A percentile compares a stretch with the other conserved stretches of the same genome.
These are phyloP conservation scores for Arvicanthis niloticus DNA, from an alignment of 2,113 vertebrate genomes.

Conservation along the genomic window DNA sequence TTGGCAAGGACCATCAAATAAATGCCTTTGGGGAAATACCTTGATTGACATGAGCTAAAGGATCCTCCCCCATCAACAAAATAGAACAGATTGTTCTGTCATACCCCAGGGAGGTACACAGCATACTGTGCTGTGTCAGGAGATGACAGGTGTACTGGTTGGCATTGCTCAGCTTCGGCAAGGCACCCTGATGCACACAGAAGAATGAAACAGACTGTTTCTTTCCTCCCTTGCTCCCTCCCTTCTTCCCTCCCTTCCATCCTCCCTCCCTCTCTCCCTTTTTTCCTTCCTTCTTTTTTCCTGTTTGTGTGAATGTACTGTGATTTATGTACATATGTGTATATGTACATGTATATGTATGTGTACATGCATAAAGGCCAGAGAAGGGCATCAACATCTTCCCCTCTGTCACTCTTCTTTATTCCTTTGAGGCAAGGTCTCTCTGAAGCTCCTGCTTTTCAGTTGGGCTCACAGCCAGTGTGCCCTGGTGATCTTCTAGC, in stretches of 20 bases:
- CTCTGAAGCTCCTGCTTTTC: not conserved
- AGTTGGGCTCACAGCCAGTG: not conserved
- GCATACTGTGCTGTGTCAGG: not conserved
- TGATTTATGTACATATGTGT: not conserved
- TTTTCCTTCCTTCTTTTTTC: not conserved
- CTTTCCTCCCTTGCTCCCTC: not conserved
- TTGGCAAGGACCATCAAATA: not conserved
- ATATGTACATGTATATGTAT: not conserved
- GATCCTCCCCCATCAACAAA: not conserved
- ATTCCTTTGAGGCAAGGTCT: not conserved
- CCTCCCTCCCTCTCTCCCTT: too few species aligned
- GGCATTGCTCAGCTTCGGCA: not conserved
- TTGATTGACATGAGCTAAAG: not conserved
- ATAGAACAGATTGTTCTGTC: not conserved
- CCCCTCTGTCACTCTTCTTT: not conserved
- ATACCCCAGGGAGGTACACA: not conserved
- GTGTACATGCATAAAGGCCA: not conserved
- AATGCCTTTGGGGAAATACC: not conserved
- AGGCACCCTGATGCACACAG: not conserved
- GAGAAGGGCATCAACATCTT: not conserved
- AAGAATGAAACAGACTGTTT: not conserved
- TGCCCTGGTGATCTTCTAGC: not conserved
- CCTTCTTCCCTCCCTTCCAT: fast-evolving
- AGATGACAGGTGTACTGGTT: not conserved
- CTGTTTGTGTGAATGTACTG: not conserved